Evolutionary conservation across 2,797 vertebrate genomes (phyloP), one percentile per base, ranked within the genome.

Genomic region (Adelosebastes latens): DNA sequence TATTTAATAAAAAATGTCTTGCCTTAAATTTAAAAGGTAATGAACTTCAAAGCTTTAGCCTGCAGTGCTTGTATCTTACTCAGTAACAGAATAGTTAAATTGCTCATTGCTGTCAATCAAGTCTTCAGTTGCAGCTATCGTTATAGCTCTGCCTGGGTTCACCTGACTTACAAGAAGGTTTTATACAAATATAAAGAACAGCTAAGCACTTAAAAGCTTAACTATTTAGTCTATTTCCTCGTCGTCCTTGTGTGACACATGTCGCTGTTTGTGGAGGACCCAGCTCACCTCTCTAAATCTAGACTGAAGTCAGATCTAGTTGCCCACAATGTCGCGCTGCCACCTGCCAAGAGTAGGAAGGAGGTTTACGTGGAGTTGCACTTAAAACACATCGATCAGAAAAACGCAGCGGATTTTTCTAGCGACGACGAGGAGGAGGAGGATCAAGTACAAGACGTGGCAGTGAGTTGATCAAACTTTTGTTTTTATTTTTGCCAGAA

Each of bases 371-470:
- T 96, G 81, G 86, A 92, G 75, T 80, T 95, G 75, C 91, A 96
- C 88, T 31, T 90, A 55, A 94, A 89, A 85, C 92, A 95, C 67
- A 80, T 96, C 16, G 61, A 77, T 46, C 89, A 79, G 46, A 92
- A 83, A 81, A 83, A 81, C n/a, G 77, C 77, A 0, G 86, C 84
- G 42, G 95, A 93, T 66, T 97, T 97, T 77, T 97, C 96, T 5
- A 97, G 96, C 83, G 96, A 96, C 68, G 96, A 46, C 1, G 42
- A 46, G 14, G 42, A 96, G 61, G 95, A 96, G 61, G 95, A 96
- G 52, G 95, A 95, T 18, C 79, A 72, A 22, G 65, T n/a, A 1
- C 66, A 67, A 32, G 72, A 85, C 32, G 90, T 7, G 59, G 59
- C 66, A 58, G 95, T 95, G 89, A 96, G 96, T 95, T 67, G 7